Conservation (phyloP, 1,140 invertebrate species). For the Trypoxylus dichotomus region DNA sequence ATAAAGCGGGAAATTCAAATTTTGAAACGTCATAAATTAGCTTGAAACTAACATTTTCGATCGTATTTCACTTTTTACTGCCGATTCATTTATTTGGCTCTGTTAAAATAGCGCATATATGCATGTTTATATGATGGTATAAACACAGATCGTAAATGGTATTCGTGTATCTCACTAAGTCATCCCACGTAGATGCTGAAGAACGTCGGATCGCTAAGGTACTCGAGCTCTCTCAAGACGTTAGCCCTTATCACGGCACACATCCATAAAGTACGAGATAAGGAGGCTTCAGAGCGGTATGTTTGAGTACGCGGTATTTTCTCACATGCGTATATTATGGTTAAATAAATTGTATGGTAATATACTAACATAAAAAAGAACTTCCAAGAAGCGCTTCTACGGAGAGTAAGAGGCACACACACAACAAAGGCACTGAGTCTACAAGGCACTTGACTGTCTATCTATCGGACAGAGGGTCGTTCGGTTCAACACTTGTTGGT, state of each 20-base stretch:
- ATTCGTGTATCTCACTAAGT: not conserved
- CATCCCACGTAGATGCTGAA: not conserved
- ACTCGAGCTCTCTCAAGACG: not conserved
- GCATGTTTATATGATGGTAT: not conserved
- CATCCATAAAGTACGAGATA: not conserved
- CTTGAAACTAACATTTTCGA: not conserved
- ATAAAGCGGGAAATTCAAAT: not conserved
- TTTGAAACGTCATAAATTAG: not conserved
- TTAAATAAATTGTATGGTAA: not conserved
- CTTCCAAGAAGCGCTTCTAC: not conserved
- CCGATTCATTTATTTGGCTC: not conserved
- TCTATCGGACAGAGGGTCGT: not conserved
- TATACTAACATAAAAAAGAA: not conserved
- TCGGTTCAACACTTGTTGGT: not conserved
- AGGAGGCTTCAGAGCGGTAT: not conserved
- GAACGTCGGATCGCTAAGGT: not conserved
- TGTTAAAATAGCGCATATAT: not conserved
- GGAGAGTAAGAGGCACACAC: not conserved
- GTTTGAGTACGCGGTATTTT: not conserved
- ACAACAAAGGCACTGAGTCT: constrained; percentile 12
- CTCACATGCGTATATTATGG: not conserved
- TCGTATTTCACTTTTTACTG: not conserved
- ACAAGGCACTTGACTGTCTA: constrained; percentile 14
- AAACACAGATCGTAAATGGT: not conserved
- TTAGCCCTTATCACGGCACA: not conserved